phyloP scores from a whole-genome alignment of 2,888 invertebrate genomes.

The Hypomecis punctinalis region DNA sequence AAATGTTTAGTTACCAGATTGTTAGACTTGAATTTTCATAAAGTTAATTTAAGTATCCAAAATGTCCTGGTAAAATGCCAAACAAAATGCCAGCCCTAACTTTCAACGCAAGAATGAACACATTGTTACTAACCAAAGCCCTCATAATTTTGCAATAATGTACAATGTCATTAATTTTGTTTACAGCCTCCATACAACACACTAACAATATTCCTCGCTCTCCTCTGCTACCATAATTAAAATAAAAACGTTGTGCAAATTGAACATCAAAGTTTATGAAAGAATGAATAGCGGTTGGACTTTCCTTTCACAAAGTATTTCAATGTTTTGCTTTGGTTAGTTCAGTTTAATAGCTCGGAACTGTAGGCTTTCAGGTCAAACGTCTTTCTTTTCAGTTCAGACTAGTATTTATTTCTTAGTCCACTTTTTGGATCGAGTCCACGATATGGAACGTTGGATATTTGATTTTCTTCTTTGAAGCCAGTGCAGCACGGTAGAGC shows the following conservation, averaged over 20 bases:
- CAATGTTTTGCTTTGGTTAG: constrained; percentile 33
- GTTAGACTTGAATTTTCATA: no score
- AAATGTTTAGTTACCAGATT: no score
- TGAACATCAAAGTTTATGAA: constrained; percentile 27
- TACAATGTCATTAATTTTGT: constrained; percentile 38
- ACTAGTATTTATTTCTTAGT: constrained; percentile 12
- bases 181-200: constrained; percentile 7
- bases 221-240: constrained; percentile 19
- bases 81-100: constrained; percentile 13
- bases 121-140: constrained; percentile 31
- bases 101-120: constrained; percentile 22
- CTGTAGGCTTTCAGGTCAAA: constrained; percentile 38
- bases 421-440: constrained; percentile 16
- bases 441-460: constrained; percentile 8
- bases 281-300: constrained; percentile 32
- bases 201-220: constrained; percentile 21
- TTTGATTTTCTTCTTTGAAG: neutral
- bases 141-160: constrained; percentile 35
- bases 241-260: constrained; percentile 14
- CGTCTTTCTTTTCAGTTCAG: constrained; percentile 18
- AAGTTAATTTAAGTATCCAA: no score
- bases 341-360: constrained; percentile 35
- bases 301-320: constrained; percentile 38
- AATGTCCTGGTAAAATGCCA: neutral
- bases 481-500: constrained; percentile 1